These are phyloP conservation scores for Lucilia cuprina DNA, from an alignment of 1,140 invertebrate species.

Conservation along the genomic window DNA sequence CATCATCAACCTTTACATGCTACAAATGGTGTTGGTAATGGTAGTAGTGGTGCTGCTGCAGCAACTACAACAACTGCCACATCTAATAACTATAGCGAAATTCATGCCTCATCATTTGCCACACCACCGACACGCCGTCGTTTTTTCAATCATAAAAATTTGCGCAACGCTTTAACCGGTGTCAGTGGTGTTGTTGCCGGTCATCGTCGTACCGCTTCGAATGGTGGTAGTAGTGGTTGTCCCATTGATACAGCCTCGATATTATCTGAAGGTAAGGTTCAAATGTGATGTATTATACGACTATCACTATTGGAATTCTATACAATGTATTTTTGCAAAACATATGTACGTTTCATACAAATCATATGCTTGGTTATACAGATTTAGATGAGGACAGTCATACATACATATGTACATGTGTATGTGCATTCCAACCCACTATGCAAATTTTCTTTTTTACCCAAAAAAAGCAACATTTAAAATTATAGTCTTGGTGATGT, in stretches of 20 bases:
- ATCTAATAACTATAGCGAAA: constrained; percentile 45
- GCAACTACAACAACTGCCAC: neutral
- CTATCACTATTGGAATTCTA: too few species aligned
- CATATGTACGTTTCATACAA: neutral
- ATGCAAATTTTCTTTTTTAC: too few species aligned
- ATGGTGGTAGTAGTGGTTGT: constrained; percentile 49
- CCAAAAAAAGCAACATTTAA: too few species aligned
- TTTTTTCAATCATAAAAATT: constrained; percentile 79
- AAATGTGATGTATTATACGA: neutral
- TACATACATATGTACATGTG: too few species aligned
- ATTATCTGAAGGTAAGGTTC: constrained; percentile 52
- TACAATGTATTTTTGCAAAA: neutral
- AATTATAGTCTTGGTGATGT: too few species aligned
- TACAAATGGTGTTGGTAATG: too few species aligned
- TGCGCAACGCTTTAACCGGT: constrained; percentile 72
- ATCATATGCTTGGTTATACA: too few species aligned
- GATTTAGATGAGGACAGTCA: too few species aligned
- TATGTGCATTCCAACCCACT: too few species aligned
- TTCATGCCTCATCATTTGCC: constrained; percentile 67
- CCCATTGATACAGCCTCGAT: constrained; percentile 57
- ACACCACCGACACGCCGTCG: constrained; percentile 79
- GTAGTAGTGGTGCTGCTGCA: neutral
- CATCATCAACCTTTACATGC: too few species aligned
- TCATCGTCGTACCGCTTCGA: constrained; percentile 58
- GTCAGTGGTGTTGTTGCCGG: constrained; percentile 39